phyloP scores from a whole-genome alignment of 2,888 invertebrate species.

The Melanostoma scalare region DNA sequence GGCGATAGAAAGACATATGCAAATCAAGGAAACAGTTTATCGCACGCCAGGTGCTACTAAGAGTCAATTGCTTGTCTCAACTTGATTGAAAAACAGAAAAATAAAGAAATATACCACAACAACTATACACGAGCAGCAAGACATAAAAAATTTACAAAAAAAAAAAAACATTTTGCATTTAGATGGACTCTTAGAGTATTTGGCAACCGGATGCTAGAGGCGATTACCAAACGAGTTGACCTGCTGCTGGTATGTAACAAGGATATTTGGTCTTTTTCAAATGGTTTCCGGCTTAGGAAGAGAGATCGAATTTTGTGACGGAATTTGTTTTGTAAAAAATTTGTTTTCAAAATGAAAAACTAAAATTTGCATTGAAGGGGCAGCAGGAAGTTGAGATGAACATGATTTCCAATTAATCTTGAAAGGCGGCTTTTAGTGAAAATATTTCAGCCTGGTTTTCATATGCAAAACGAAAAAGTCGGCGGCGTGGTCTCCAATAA shows the following conservation, averaged over 20 bases:
- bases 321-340: not conserved
- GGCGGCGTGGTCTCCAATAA: no score
- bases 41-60: conserved; percentile 25
- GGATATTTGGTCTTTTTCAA: not conserved
- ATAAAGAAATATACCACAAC: not conserved
- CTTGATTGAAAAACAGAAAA: conserved; percentile 3
- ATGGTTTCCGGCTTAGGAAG: not conserved
- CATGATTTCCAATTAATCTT: not conserved
- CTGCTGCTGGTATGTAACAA: not conserved
- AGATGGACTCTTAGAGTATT: not conserved
- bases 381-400: not conserved
- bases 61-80: not conserved
- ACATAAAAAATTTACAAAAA: not conserved
- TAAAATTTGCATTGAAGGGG: not conserved
- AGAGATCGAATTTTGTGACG: not conserved
- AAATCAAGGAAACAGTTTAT: conserved; percentile 27
- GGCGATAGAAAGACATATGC: conserved; percentile 13
- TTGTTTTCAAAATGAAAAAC: no score
- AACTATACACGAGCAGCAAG: no score
- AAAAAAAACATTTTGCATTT: not conserved
- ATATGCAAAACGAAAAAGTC: no score
- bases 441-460: no score
- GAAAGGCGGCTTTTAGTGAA: not conserved
- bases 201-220: conserved; percentile 3
- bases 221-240: not conserved